A percentile compares a stretch with the other conserved stretches of the same genome.
Evolutionary conservation across 2,113 vertebrate species (phyloP).

Genomic region (Hippocampus comes): DNA sequence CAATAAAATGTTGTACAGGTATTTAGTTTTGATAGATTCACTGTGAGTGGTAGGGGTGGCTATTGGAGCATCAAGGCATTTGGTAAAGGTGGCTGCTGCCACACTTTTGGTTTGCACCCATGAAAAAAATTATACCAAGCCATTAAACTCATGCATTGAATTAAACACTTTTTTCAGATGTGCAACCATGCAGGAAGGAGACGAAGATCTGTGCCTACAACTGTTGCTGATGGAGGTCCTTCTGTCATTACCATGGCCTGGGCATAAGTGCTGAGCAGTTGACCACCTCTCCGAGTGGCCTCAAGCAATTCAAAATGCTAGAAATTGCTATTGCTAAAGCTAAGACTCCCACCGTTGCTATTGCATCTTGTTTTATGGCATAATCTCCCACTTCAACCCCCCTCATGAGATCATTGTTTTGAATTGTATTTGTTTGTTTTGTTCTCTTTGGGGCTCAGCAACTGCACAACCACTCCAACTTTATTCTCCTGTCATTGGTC

Average conservation of each 20-base stretch:
- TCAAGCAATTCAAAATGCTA: background rate
- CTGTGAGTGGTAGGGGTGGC: too few species aligned
- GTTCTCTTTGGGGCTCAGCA: constrained; percentile 29
- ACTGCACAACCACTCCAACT: constrained; percentile 60
- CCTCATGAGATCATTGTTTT: too few species aligned
- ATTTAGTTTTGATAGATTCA: too few species aligned
- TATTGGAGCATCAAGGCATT: too few species aligned
- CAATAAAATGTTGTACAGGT: too few species aligned
- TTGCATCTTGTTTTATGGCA: too few species aligned
- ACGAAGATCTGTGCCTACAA: constrained; percentile 12
- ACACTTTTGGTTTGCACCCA: background rate
- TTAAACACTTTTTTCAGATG: background rate
- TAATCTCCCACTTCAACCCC: too few species aligned
- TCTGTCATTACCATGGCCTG: constrained; percentile 28
- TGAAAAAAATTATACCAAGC: background rate
- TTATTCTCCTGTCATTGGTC: constrained; percentile 49
- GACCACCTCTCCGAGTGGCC: background rate
- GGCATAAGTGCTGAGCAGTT: background rate
- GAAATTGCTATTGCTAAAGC: too few species aligned
- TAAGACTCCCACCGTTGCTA: too few species aligned
- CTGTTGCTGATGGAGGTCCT: background rate
- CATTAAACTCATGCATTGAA: background rate
- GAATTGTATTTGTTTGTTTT: too few species aligned
- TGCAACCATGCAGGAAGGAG: constrained; percentile 2
- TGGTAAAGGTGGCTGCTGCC: too few species aligned